Evolutionary conservation across 2,888 invertebrate species (phyloP).

Genomic region (Cryptosula pallasiana): DNA sequence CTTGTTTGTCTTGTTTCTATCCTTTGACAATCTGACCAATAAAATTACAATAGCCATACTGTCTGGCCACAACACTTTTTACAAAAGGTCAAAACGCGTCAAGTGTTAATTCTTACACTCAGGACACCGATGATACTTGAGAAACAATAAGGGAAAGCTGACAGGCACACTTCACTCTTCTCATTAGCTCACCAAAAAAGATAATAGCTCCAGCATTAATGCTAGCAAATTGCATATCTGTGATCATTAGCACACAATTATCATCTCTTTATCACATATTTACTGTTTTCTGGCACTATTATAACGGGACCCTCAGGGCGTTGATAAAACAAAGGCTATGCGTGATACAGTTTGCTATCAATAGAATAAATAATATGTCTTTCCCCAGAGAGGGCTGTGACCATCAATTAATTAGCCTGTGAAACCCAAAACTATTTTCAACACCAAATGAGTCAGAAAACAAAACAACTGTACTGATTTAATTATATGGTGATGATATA

Average conservation of each 20-base stretch:
- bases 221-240: neutral
- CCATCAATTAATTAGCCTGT: neutral
- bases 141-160: neutral
- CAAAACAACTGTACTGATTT: neutral
- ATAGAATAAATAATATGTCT: too few relatives aligned
- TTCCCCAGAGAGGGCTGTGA: neutral
- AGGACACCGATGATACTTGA: neutral
- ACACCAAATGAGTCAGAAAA: neutral
- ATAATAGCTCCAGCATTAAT: neutral
- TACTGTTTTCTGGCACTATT: too few relatives aligned
- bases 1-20: too few relatives aligned
- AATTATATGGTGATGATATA: neutral
- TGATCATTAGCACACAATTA: neutral
- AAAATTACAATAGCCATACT: too few relatives aligned
- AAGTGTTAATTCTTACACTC: constrained; percentile 16
- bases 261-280: neutral
- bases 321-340: too few relatives aligned
- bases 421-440: neutral
- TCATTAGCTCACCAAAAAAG: neutral
- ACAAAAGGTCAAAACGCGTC: neutral
- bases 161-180: constrained; percentile 17
- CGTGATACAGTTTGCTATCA: too few relatives aligned
- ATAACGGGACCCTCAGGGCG: too few relatives aligned
- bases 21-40: too few relatives aligned
- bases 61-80: constrained; percentile 1